phyloP scores from a whole-genome alignment of 2,113 vertebrate genomes.

The Zosterops japonicus region DNA sequence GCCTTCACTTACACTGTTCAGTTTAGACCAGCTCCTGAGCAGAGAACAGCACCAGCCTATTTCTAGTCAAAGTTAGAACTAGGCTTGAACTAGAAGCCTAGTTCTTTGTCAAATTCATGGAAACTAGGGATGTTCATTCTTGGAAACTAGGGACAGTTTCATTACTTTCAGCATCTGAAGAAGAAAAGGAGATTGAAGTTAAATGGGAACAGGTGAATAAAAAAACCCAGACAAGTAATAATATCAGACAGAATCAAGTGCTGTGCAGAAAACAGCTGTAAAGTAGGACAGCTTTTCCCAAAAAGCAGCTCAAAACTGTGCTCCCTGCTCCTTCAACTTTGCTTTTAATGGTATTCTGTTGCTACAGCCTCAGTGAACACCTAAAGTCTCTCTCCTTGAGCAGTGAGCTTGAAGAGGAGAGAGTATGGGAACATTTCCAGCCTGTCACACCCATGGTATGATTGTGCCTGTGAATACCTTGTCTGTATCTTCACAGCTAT shows the following conservation, averaged over 20 bases:
- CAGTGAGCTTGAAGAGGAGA: not conserved
- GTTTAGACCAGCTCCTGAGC: not conserved
- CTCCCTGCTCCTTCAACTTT: not conserved
- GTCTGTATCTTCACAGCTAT: not conserved
- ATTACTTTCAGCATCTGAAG: not conserved
- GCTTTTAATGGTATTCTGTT: not conserved
- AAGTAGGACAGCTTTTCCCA: not conserved
- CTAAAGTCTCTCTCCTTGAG: not conserved
- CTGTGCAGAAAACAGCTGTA: not conserved
- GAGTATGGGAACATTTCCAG: not conserved
- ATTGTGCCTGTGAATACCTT: not conserved
- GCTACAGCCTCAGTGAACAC: not conserved
- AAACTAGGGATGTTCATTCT: not conserved
- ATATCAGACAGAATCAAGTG: not conserved
- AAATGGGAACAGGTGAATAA: not conserved
- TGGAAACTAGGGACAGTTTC: not conserved
- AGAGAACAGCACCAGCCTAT: not conserved
- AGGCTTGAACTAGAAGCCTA: not conserved
- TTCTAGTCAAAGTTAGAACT: not conserved
- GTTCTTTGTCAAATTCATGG: not conserved
- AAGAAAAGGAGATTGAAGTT: not conserved
- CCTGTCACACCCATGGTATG: fast-evolving
- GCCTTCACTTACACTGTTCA: not conserved
- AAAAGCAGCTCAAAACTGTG: not conserved
- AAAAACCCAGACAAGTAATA: not conserved